Conservation (phyloP, 2,888 invertebrate species). For the Xestia c-nigrum region DNA sequence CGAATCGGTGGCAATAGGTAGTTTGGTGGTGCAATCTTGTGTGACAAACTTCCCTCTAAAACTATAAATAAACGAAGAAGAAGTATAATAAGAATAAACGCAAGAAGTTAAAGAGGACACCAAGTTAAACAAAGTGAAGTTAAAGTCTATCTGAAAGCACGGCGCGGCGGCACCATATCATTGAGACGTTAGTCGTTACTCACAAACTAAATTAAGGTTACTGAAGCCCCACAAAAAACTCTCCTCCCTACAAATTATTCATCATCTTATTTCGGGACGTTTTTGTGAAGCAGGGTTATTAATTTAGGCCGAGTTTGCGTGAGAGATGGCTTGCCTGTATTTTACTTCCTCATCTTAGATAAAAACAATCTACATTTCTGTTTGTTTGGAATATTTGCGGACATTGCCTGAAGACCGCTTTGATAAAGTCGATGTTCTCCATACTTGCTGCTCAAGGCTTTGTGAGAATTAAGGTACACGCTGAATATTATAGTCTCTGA, state of each 20-base stretch:
- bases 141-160: neutral
- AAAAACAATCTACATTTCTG: constrained; percentile 15
- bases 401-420: neutral
- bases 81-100: no score
- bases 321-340: constrained; percentile 21
- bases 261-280: constrained; percentile 43
- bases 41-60: neutral
- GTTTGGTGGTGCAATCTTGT: neutral
- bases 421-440: neutral
- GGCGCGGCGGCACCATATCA: neutral
- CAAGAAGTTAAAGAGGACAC: neutral
- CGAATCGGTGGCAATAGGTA: neutral
- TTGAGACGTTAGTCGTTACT: constrained; percentile 30
- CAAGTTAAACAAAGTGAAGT: neutral
- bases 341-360: constrained; percentile 24
- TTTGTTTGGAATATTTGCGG: neutral
- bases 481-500: neutral
- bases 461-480: neutral
- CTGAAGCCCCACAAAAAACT: constrained; percentile 26
- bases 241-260: constrained; percentile 46
- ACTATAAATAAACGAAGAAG: neutral
- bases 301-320: constrained; percentile 31
- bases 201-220: constrained; percentile 47
- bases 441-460: neutral
- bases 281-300: constrained; percentile 41